Base-by-base conservation (phyloP, 2,797 vertebrate genomes). In the Muraenolepis orangiensis region DNA sequence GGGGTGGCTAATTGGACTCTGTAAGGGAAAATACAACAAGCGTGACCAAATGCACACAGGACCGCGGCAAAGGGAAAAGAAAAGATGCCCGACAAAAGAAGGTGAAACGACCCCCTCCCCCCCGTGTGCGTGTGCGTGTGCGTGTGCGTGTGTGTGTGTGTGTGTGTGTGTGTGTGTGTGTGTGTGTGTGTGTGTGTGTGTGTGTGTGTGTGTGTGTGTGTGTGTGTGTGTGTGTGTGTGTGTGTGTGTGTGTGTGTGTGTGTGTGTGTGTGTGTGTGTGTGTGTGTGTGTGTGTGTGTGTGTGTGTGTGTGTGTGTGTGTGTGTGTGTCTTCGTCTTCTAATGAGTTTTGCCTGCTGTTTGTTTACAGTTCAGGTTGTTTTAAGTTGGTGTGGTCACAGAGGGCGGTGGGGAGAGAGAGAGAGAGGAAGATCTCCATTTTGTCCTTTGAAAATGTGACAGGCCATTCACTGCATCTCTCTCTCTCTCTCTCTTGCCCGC, bases 1-100 rank as follows among this genome's bases (percentile, higher is more conserved):
- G n/a, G n/a, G n/a, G n/a, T n/a, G n/a, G 18, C 75, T 83, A 83
- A 78, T 84, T 84, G 46, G 75, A 76, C 34, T 75, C 80, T 81
- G 80, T 72, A 80, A 88, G 81, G 78, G 84, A 83, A 80, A 78
- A 85, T 78, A 71, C 66, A 31, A 72, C 64, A 70, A 61, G 68
- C 26, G 51, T 20, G 36, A 20, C 57, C 46, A 72, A 40, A 42
- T 5, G 23, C 46, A 36, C 30, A 13, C 26, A 23, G 12, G 61
- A 34, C 23, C 16, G 8, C 2, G 51, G 10, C 30, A 20, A 34
- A 66, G 2, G 51, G 10, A 23, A 20, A 34, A 66, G 2, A 66
- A 74, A 77, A 72, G 51, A 80, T 16, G 61, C 72, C 72, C 64
- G 70, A 75, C 69, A 46, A 38, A 71, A 80, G 72, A 74, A 66